Conservation (phyloP, 2,888 invertebrate species). For the Tryphoninae sp. region DNA sequence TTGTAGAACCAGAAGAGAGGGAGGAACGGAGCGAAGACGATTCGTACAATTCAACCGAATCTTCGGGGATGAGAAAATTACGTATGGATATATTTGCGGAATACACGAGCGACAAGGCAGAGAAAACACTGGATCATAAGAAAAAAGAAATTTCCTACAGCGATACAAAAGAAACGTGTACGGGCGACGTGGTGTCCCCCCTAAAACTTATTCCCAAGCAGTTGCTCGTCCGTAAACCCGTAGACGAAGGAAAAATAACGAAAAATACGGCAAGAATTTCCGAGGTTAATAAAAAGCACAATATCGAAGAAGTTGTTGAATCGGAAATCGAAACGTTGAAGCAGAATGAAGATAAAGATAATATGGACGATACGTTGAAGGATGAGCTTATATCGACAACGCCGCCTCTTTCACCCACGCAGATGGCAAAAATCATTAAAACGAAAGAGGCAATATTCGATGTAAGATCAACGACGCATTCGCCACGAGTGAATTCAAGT, state of each 20-base stretch:
- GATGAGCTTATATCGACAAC: constrained; percentile 50
- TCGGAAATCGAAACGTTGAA: constrained; percentile 11
- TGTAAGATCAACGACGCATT: constrained; percentile 31
- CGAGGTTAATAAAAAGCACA: neutral
- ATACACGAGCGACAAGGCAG: constrained; percentile 62
- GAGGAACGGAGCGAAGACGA: constrained; percentile 48
- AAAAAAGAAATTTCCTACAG: neutral
- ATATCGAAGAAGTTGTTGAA: neutral
- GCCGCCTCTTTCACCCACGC: constrained; percentile 52
- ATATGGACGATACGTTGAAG: neutral
- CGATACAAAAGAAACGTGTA: constrained; percentile 56
- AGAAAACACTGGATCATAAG: constrained; percentile 11
- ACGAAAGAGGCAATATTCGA: constrained; percentile 1
- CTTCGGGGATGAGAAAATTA: constrained; percentile 59
- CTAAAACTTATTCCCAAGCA: constrained; percentile 76
- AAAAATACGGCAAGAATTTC: constrained; percentile 24
- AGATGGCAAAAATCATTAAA: constrained; percentile 29
- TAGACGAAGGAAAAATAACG: constrained; percentile 46
- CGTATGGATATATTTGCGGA: constrained; percentile 74
- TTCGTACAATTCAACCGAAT: constrained; percentile 58
- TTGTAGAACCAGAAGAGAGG: constrained; percentile 49
- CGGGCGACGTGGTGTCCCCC: constrained; percentile 55
- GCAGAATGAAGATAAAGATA: constrained; percentile 1
- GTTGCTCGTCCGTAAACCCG: constrained; percentile 68
- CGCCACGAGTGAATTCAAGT: constrained; percentile 27